Evolutionary conservation across 2,113 vertebrate species (phyloP).

Genomic region (Peromyscus polionotus): DNA sequence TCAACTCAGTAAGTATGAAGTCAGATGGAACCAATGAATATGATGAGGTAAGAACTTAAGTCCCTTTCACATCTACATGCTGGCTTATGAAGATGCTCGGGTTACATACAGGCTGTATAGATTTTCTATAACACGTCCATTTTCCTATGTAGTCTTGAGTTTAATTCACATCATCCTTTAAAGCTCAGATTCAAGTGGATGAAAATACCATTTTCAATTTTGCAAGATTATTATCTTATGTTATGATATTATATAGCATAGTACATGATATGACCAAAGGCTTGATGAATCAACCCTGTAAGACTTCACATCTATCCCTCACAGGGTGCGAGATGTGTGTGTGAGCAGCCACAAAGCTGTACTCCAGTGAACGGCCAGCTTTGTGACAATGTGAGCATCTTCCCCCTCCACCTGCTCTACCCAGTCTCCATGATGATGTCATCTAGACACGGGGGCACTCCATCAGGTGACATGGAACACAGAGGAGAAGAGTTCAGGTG

Average conservation of each 20-base stretch:
- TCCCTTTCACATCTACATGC: not conserved
- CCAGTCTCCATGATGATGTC: not conserved
- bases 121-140: not conserved
- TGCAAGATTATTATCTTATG: not conserved
- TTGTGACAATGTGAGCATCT: not conserved
- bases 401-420: too few species aligned
- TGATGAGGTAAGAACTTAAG: not conserved
- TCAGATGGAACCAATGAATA: not conserved
- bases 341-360: not conserved
- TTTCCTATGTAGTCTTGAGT: not conserved
- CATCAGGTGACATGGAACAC: fast-evolving
- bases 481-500: not conserved
- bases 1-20: not conserved
- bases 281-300: not conserved
- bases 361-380: too few species aligned
- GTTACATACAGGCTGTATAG: not conserved
- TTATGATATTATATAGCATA: not conserved
- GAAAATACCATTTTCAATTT: not conserved
- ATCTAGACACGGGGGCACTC: not conserved
- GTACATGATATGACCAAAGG: not conserved
- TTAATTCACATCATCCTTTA: not conserved
- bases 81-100: not conserved
- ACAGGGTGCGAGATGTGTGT: fast-evolving
- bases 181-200: not conserved
- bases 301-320: fast-evolving